Conservation (phyloP, 2,797 vertebrate genomes). For the Helarctos malayanus region DNA sequence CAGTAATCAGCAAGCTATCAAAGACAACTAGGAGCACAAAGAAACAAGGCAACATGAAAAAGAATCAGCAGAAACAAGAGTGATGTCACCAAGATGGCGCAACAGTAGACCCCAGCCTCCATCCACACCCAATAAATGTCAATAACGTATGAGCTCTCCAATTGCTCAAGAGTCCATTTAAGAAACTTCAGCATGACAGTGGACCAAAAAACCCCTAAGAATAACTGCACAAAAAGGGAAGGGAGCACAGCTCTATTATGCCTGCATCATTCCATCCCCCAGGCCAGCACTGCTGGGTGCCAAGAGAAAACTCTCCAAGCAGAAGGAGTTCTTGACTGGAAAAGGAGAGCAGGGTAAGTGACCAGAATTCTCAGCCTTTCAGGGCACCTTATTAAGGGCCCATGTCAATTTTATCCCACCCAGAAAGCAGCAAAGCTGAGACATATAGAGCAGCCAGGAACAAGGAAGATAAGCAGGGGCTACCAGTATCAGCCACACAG, state of each 20-base stretch:
- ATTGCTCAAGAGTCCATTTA: not conserved
- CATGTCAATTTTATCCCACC: not conserved
- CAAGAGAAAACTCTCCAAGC: not conserved
- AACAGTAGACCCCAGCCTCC: not conserved
- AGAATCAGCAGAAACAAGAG: not conserved
- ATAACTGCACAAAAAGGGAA: not conserved
- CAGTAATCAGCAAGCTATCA: not conserved
- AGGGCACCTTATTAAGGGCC: too few relatives aligned
- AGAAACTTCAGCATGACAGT: not conserved
- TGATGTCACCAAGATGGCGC: not conserved
- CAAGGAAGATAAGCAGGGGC: not conserved
- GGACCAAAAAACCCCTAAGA: not conserved
- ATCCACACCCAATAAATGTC: not conserved
- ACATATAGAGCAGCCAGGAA: not conserved
- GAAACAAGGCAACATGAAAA: not conserved
- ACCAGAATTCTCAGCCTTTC: not conserved
- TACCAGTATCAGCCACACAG: not conserved
- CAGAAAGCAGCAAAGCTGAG: not conserved
- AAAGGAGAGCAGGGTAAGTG: not conserved
- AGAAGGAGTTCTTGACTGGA: not conserved
- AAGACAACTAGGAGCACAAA: not conserved
- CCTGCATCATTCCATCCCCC: not conserved
- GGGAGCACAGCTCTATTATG: too few relatives aligned
- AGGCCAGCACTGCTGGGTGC: not conserved
- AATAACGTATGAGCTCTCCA: not conserved